These are phyloP conservation scores for Mirounga angustirostris DNA, from an alignment of 2,113 vertebrate genomes.

Conservation along the genomic window DNA sequence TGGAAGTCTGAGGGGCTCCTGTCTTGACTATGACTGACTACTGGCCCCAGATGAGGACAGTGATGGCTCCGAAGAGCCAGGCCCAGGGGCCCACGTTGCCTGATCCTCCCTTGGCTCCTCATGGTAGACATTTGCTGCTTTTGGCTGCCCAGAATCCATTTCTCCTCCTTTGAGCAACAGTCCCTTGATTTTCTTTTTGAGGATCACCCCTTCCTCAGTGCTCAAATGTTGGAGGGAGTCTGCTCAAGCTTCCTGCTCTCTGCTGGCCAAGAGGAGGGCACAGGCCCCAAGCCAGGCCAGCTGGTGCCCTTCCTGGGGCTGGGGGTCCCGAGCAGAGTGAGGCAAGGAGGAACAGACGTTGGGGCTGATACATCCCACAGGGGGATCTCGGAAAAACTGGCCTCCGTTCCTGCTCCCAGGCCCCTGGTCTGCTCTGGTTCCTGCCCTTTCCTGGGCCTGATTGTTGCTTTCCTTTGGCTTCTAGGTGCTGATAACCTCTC, in stretches of 20 bases:
- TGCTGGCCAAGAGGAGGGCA: not conserved
- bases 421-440: not conserved
- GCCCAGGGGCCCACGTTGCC: not conserved
- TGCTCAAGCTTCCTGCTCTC: not conserved
- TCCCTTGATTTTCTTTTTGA: not conserved
- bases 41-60: not conserved
- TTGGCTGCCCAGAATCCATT: not conserved
- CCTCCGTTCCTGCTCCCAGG: not conserved
- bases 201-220: not conserved
- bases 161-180: not conserved
- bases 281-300: fast-evolving
- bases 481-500: not conserved
- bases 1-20: not conserved
- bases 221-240: not conserved
- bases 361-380: not conserved
- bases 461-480: not conserved
- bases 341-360: not conserved
- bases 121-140: not conserved
- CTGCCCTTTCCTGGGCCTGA: not conserved
- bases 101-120: not conserved
- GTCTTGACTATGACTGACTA: not conserved
- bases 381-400: not conserved
- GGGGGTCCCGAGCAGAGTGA: not conserved
- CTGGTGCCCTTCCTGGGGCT: not conserved
- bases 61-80: not conserved